A percentile compares a stretch with the other conserved stretches of the same genome.
Evolutionary conservation across 2,113 vertebrate species (phyloP).

Genomic region (Neotoma lepida): DNA sequence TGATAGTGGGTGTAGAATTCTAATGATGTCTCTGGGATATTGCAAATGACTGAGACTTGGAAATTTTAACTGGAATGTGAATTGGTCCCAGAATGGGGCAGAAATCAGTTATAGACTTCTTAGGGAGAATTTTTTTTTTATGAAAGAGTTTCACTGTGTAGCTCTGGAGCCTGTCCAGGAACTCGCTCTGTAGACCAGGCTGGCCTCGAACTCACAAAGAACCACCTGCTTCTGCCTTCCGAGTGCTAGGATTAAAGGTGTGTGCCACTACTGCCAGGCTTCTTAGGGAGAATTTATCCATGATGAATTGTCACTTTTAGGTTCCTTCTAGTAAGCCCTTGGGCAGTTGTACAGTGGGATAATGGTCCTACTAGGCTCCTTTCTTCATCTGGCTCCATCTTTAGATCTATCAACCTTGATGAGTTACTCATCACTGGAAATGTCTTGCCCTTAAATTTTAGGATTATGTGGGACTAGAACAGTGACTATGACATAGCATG

Average conservation of each 20-base stretch:
- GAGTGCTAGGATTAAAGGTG: no score
- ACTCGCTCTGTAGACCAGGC: no score
- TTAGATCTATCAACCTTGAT: background rate
- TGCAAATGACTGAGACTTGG: background rate
- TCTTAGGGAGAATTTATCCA: background rate
- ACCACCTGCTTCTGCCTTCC: no score
- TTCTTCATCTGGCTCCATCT: background rate
- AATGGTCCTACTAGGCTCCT: background rate
- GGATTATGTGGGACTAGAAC: background rate
- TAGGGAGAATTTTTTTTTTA: background rate
- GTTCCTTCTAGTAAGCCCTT: background rate
- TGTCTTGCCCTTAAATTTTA: background rate
- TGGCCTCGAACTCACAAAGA: no score
- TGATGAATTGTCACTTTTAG: background rate
- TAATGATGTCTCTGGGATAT: background rate
- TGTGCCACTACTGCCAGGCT: no score
- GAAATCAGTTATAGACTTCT: background rate
- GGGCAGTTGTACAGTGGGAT: background rate
- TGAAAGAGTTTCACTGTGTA: no score
- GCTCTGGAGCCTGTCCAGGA: no score
- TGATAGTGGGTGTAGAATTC: background rate
- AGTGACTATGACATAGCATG: no score
- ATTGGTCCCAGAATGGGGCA: background rate
- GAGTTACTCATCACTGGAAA: background rate
- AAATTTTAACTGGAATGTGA: background rate